phyloP scores from a whole-genome alignment of 1,140 invertebrate genomes.

The Adoxophyes honmai region DNA sequence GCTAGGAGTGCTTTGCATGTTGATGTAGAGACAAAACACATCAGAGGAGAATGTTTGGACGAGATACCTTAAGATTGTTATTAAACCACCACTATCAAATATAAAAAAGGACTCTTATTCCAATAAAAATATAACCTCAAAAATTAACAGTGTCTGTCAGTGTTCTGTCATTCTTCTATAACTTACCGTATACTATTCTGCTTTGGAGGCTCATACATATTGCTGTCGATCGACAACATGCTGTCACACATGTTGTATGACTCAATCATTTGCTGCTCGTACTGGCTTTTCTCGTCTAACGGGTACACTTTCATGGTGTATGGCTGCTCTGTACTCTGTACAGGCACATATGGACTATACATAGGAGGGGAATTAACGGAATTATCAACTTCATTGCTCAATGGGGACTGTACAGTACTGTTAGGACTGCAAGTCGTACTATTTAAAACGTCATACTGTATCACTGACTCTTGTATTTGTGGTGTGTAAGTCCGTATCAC shows the following conservation, averaged over 20 bases:
- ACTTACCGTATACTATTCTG: constrained; percentile 63
- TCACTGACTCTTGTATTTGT: constrained; percentile 33
- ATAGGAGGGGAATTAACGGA: constrained; percentile 50
- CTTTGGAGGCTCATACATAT: constrained; percentile 49
- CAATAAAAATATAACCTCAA: too few relatives aligned
- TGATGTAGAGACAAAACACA: too few relatives aligned
- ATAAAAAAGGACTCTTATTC: too few relatives aligned
- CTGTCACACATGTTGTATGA: constrained; percentile 49
- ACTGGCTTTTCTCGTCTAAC: constrained; percentile 57
- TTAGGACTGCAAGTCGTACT: constrained; percentile 66
- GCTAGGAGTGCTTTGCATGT: too few relatives aligned
- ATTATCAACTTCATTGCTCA: constrained; percentile 51
- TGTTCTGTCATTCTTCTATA: too few relatives aligned
- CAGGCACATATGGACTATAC: constrained; percentile 33
- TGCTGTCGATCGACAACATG: constrained; percentile 35
- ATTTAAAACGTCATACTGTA: constrained; percentile 63
- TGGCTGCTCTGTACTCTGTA: constrained; percentile 38
- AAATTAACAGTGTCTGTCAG: too few relatives aligned
- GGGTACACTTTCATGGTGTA: constrained; percentile 56
- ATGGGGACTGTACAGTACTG: constrained; percentile 57
- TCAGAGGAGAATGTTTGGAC: too few relatives aligned
- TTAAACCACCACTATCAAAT: too few relatives aligned
- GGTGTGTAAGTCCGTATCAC: constrained; percentile 20
- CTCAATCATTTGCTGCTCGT: constrained; percentile 49
- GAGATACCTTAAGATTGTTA: too few relatives aligned